Conservation (phyloP, 2,888 invertebrate species). For the Sarcophaga variegata region DNA sequence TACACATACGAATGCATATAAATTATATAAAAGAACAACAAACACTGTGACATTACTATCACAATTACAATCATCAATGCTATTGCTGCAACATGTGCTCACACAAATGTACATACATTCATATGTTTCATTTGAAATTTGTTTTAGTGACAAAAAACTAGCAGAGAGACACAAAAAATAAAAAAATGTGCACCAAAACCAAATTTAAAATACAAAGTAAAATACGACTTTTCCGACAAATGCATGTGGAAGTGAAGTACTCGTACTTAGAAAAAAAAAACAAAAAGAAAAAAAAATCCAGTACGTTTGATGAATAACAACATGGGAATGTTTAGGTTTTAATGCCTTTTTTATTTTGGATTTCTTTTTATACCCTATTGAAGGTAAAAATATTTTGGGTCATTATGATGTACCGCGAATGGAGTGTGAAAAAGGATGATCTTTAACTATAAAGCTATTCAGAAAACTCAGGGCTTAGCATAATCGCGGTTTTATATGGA, state of each 20-base stretch:
- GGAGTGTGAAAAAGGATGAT: too few relatives aligned
- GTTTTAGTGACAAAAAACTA: too few relatives aligned
- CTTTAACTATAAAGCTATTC: too few relatives aligned
- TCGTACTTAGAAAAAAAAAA: not conserved
- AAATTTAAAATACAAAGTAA: conserved; percentile 17
- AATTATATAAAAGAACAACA: conserved; percentile 1
- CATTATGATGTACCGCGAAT: too few relatives aligned
- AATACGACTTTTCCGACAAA: conserved; percentile 39
- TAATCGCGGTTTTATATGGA: too few relatives aligned
- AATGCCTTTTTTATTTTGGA: not conserved
- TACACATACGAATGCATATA: conserved; percentile 18
- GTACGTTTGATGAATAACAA: conserved; percentile 60
- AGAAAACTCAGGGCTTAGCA: too few relatives aligned
- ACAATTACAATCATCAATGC: not conserved
- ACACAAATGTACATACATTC: not conserved
- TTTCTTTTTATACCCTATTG: not conserved
- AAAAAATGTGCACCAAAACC: conserved; percentile 18
- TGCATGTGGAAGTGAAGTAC: conserved; percentile 45
- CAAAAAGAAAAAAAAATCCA: conserved; percentile 4
- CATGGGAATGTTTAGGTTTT: conserved; percentile 28
- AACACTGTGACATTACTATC: conserved; percentile 17
- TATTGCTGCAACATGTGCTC: not conserved
- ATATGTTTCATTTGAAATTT: not conserved
- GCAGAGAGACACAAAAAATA: conserved; percentile 1
- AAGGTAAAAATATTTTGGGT: not conserved